phyloP scores from a whole-genome alignment of 2,888 invertebrate genomes.

The Hemicrepidius hirtus region DNA sequence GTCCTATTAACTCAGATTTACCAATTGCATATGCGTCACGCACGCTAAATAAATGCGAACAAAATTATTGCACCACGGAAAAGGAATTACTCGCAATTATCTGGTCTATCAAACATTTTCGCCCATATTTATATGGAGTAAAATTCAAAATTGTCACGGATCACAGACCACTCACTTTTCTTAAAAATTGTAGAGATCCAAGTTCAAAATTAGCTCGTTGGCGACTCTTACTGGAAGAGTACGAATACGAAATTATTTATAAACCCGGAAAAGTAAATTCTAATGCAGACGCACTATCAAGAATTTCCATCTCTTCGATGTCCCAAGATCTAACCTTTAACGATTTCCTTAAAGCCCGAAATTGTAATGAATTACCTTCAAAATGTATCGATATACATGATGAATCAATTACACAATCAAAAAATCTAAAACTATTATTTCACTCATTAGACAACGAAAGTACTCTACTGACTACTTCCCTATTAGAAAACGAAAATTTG shows the following conservation, averaged over 20 bases:
- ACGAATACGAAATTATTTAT: too few relatives aligned
- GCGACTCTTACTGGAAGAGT: too few relatives aligned
- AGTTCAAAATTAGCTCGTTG: slow-evolving; percentile 49
- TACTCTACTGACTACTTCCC: not conserved
- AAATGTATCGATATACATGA: not conserved
- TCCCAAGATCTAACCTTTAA: not conserved
- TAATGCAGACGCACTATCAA: too few relatives aligned
- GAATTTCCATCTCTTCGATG: not conserved
- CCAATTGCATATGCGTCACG: slow-evolving; percentile 19
- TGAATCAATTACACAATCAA: not conserved
- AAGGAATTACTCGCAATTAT: too few relatives aligned
- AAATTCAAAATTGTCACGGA: slow-evolving; percentile 40
- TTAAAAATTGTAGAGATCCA: slow-evolving; percentile 58
- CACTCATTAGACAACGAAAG: too few relatives aligned
- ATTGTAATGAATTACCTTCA: not conserved
- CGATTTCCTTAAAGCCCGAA: not conserved
- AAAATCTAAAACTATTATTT: slow-evolving; percentile 1
- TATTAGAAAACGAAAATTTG: not conserved
- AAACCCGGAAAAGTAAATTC: too few relatives aligned
- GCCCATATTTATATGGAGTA: slow-evolving; percentile 55
- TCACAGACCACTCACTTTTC: too few relatives aligned
- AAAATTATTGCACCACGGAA: too few relatives aligned
- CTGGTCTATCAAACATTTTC: too few relatives aligned
- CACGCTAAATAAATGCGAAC: too few relatives aligned
- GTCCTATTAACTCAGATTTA: not conserved